These are phyloP conservation scores for Phyllostomus hastatus DNA, from an alignment of 2,113 vertebrate species.

Conservation along the genomic window DNA sequence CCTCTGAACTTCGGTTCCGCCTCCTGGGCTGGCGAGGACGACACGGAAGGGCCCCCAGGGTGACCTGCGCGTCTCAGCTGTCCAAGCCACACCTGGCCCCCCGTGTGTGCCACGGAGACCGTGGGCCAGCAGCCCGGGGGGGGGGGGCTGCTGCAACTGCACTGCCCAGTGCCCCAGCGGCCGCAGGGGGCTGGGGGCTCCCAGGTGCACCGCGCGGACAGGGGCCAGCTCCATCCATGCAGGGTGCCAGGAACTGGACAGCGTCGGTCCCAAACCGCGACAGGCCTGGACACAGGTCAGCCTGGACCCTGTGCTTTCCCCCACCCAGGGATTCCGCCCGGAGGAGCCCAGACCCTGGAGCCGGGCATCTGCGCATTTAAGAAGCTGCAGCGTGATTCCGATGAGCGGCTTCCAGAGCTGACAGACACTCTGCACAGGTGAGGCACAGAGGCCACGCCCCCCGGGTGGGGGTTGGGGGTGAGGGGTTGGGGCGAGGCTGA, in stretches of 20 bases:
- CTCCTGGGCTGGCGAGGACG: background rate
- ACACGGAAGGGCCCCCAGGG: fast-evolving
- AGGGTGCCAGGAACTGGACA: fast-evolving
- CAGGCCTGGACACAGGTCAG: fast-evolving
- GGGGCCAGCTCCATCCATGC: fast-evolving
- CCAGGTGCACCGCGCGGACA: fast-evolving
- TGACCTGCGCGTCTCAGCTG: fast-evolving
- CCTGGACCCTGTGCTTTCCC: fast-evolving
- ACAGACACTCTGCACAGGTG: fast-evolving
- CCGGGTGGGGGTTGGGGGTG: fast-evolving
- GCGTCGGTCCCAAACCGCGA: fast-evolving
- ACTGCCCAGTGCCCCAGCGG: fast-evolving
- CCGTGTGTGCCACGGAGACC: fast-evolving
- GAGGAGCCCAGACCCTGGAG: background rate
- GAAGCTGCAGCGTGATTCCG: background rate
- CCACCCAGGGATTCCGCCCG: background rate
- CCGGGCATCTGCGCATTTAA: fast-evolving
- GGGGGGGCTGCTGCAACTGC: fast-evolving
- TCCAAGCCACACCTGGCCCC: fast-evolving
- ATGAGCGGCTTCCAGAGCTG: fast-evolving
- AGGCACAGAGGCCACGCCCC: background rate
- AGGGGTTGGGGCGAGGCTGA: no score
- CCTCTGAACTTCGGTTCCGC: background rate
- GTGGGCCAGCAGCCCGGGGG: fast-evolving
- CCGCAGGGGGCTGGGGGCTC: fast-evolving